Conservation (phyloP, 2,888 invertebrate genomes). For the Atethmia centrago region DNA sequence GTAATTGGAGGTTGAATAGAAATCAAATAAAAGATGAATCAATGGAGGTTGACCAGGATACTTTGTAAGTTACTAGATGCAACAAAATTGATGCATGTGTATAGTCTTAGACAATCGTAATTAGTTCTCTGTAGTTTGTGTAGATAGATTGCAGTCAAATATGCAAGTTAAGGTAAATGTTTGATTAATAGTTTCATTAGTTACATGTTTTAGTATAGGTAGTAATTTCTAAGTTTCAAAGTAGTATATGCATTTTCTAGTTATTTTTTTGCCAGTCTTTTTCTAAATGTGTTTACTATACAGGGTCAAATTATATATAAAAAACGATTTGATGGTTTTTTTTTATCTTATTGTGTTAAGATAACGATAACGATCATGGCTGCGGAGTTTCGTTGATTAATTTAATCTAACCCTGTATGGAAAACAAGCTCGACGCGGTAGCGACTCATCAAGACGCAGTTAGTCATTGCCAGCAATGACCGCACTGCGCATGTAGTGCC, state of each 20-base stretch:
- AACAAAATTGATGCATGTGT: conserved; percentile 18
- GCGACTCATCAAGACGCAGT: background rate
- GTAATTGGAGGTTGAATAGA: conserved; percentile 42
- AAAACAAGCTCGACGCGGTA: background rate
- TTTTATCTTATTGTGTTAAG: no score
- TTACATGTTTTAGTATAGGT: background rate
- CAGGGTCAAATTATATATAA: background rate
- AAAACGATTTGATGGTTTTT: no score
- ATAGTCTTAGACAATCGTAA: background rate
- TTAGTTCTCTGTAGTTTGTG: conserved; percentile 9
- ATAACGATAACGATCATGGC: no score
- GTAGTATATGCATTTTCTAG: background rate
- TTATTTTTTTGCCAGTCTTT: background rate
- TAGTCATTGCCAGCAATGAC: no score
- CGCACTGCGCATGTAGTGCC: no score
- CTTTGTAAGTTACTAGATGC: conserved; percentile 42
- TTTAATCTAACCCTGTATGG: background rate
- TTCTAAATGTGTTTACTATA: background rate
- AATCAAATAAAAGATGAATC: conserved; percentile 43
- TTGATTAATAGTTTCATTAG: background rate
- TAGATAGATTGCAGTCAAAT: background rate
- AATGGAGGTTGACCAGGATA: conserved; percentile 36
- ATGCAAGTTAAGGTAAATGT: background rate
- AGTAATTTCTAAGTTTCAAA: background rate
- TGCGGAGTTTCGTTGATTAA: no score